Evolutionary conservation across 2,888 invertebrate genomes (phyloP), one percentile per base, ranked within the genome.

Genomic region (Andrena marginata): DNA sequence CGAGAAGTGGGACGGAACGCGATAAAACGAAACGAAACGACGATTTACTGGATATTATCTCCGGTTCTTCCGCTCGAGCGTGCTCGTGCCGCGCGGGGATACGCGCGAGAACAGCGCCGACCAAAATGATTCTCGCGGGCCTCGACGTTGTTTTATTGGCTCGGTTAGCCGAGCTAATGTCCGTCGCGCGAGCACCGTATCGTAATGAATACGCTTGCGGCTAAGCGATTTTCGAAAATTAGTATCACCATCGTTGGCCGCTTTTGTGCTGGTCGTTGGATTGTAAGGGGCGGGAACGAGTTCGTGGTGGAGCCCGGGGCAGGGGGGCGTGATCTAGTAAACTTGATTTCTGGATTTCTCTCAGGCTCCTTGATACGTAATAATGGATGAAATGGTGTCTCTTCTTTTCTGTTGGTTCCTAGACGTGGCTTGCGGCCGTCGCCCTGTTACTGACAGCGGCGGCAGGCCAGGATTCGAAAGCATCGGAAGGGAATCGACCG

Each of bases 1-100:
- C 31, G 13, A 62, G 60, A 77, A 87, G 75, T 78, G 77, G n/a
- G 48, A 59, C 64, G 29, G 74, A 81, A 62, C 74, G 84, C 83
- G 90, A 87, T 87, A 85, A 85, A 89, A 89, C 75, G 79, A 76
- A 69, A 49, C 76, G 42, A 26, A 42, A 20, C 72, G 69, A 85
- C 87, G 89, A 91, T 91, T 91, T 89, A 90, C 85, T 80, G 89
- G 85, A 91, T 89, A 91, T 91, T 91, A 91, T 91, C 90, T 85
- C 85, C 69, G 71, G 85, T 80, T 89, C 87, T 90, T 90, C 90
- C 90, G 89, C 90, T 89, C 81, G 88, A 86, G 72, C 85, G 90
- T 86, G 80, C 87, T 77, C 74, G 80, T 68, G 35, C 29, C 74
- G 75, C 76, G 69, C 54, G 63, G 59, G 77, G 48, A 60, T 42